Conservation (phyloP, 2,113 vertebrate species). For the Butorides virescens region DNA sequence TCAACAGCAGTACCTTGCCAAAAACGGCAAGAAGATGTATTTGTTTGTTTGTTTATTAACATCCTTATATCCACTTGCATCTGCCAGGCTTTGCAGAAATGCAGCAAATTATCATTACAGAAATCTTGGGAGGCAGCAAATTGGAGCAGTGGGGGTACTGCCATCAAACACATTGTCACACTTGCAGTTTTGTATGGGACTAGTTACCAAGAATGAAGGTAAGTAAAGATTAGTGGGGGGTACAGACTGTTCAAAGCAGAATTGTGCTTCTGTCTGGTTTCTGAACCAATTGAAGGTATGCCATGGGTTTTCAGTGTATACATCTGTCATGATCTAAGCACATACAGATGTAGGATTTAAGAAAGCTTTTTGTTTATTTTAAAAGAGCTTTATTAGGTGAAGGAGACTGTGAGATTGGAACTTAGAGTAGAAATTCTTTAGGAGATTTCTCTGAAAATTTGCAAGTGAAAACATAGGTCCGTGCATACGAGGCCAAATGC, state of each 20-base stretch:
- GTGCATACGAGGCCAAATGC: background rate
- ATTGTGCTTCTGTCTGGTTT: background rate
- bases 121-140: background rate
- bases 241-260: background rate
- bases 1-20: background rate
- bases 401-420: background rate
- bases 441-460: background rate
- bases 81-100: background rate
- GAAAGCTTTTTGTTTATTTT: background rate
- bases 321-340: background rate
- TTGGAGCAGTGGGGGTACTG: background rate
- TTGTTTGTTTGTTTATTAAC: background rate
- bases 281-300: background rate
- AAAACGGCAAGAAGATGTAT: background rate
- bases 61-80: background rate
- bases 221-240: background rate
- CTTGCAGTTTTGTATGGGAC: background rate
- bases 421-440: background rate
- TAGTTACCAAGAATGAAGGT: background rate
- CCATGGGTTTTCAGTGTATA: background rate
- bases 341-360: background rate
- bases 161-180: background rate
- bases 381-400: background rate
- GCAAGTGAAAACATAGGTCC: background rate
- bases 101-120: background rate